Percentiles rank a stretch among this genome's conserved stretches.
phyloP scores from a whole-genome alignment of 2,888 invertebrate genomes.

The Drosophila pseudotalamancana region DNA sequence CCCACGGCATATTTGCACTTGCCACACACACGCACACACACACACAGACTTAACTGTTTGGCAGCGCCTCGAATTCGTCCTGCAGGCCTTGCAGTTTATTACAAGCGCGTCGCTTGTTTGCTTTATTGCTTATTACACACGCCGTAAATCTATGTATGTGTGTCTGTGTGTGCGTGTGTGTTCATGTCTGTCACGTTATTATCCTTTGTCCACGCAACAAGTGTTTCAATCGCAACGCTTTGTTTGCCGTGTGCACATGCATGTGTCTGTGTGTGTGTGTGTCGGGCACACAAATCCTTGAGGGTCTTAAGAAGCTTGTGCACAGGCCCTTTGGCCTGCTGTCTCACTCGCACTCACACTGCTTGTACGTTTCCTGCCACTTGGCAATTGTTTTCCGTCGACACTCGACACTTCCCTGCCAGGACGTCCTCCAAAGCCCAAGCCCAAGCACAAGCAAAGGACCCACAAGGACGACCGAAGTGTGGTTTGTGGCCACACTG shows the following conservation, averaged over 20 bases:
- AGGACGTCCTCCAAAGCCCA: too few relatives aligned
- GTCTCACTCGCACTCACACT: constrained; percentile 2
- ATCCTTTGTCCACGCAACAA: constrained; percentile 78
- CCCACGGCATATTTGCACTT: constrained; percentile 55
- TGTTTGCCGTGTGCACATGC: constrained; percentile 50
- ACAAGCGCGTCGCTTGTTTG: constrained; percentile 55
- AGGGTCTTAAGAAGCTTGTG: constrained; percentile 79
- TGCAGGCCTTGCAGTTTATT: constrained; percentile 58
- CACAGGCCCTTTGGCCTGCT: constrained; percentile 45
- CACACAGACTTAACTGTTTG: constrained; percentile 17
- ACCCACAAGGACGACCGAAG: constrained; percentile 57
- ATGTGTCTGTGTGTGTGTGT: neutral
- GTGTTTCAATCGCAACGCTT: constrained; percentile 72
- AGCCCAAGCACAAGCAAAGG: neutral
- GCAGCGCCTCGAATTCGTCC: constrained; percentile 21
- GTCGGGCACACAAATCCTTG: constrained; percentile 61
- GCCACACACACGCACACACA: constrained; percentile 22
- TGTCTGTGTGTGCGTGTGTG: constrained; percentile 3
- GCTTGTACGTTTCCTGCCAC: constrained; percentile 22
- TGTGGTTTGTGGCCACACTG: constrained; percentile 56
- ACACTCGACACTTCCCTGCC: constrained; percentile 38
- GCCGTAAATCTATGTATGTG: constrained; percentile 1
- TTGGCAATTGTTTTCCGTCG: constrained; percentile 70
- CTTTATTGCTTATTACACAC: constrained; percentile 64
- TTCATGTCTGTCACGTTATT: constrained; percentile 61